phyloP scores from a whole-genome alignment of 2,113 vertebrate species.

The Pavo muticus region DNA sequence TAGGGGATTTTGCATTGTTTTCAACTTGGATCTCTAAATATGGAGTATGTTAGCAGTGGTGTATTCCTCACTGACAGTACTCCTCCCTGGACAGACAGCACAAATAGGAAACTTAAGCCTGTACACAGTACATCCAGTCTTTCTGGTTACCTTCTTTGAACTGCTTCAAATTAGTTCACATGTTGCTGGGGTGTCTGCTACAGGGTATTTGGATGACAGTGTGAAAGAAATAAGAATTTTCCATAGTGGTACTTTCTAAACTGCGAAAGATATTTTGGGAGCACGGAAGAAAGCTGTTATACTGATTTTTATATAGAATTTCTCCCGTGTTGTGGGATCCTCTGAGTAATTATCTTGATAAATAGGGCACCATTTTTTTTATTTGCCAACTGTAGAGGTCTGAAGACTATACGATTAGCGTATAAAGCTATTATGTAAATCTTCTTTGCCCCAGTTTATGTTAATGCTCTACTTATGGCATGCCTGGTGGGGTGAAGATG shows the following conservation, averaged over 20 bases:
- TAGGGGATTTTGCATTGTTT: background rate
- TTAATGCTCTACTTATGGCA: constrained; percentile 63
- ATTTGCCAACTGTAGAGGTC: constrained; percentile 35
- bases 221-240: background rate
- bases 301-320: background rate
- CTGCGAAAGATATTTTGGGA: background rate
- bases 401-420: constrained; percentile 13
- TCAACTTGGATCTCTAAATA: background rate
- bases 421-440: constrained; percentile 67
- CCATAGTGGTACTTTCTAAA: background rate
- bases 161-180: background rate
- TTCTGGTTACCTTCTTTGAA: background rate
- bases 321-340: constrained; percentile 8
- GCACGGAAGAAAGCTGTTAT: background rate
- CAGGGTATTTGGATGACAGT: background rate
- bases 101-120: background rate
- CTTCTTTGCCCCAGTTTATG: constrained; percentile 59
- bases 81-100: background rate
- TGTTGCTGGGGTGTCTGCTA: background rate
- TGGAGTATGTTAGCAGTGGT: background rate
- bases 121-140: background rate
- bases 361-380: constrained; percentile 39
- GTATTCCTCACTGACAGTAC: background rate
- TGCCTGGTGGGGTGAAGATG: constrained; percentile 29
- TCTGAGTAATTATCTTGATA: constrained; percentile 53